These are phyloP conservation scores for Phyllostomus discolor DNA, from an alignment of 2,113 vertebrate species.

Conservation along the genomic window DNA sequence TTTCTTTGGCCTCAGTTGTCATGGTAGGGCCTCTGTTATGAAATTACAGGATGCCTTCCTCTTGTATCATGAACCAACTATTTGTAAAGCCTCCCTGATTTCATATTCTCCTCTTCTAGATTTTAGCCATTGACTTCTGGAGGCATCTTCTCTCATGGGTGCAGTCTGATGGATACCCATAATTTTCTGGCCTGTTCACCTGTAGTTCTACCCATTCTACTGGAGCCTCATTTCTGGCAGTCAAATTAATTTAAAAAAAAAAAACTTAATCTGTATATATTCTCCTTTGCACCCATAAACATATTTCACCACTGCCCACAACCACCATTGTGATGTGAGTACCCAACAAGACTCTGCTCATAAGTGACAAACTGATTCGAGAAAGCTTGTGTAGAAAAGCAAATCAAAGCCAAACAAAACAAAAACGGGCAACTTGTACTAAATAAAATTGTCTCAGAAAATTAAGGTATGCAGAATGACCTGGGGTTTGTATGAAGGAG, in stretches of 20 bases:
- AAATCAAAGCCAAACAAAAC: not conserved
- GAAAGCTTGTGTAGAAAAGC: not conserved
- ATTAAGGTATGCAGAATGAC: not conserved
- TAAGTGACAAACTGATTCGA: not conserved
- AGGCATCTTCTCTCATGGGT: not conserved
- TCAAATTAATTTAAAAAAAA: not conserved
- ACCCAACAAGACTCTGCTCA: not conserved
- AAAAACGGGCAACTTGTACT: not conserved
- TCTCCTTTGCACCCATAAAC: not conserved
- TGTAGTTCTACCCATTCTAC: not conserved
- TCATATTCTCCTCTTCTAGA: not conserved
- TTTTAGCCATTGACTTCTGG: not conserved
- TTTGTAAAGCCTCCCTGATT: not conserved
- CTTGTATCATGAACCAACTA: not conserved
- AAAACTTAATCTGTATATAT: not conserved
- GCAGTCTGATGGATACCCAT: not conserved
- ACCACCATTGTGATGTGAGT: not conserved
- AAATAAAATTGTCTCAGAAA: not conserved
- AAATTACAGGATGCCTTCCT: not conserved
- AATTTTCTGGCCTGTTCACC: not conserved
- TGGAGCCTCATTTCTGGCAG: not conserved
- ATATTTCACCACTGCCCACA: not conserved
- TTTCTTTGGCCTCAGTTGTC: not conserved
- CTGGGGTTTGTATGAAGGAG: not conserved
- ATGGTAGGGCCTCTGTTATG: not conserved